A percentile compares a stretch with the other conserved stretches of the same genome.
Conservation (phyloP, 2,888 invertebrate genomes). For the Marronus borbonicus region DNA sequence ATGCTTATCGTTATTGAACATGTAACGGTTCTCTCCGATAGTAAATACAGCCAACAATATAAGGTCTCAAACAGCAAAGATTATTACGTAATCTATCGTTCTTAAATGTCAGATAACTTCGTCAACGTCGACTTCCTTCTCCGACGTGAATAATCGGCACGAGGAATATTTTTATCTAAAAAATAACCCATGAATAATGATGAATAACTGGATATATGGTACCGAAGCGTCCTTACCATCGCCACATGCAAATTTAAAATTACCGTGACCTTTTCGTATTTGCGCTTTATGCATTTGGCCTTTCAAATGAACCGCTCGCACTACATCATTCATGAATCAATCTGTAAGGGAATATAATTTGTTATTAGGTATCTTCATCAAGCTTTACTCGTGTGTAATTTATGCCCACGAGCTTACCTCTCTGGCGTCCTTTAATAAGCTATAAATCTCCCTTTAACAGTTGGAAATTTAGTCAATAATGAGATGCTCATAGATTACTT, state of each 20-base stretch:
- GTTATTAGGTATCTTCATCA: background rate
- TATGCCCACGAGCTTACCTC: too few species aligned
- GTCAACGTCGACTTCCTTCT: slow-evolving; percentile 1
- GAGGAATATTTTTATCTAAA: slow-evolving; percentile 4
- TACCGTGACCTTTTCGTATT: slow-evolving; percentile 33
- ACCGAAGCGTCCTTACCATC: background rate
- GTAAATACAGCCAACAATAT: background rate
- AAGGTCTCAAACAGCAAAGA: background rate
- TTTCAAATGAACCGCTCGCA: background rate
- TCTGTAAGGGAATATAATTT: background rate
- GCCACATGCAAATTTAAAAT: background rate
- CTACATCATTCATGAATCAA: background rate
- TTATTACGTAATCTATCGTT: background rate
- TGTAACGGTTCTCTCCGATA: background rate
- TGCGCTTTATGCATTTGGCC: slow-evolving; percentile 27
- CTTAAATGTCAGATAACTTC: slow-evolving; percentile 10
- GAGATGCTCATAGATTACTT: too few species aligned
- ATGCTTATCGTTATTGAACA: background rate
- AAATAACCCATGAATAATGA: slow-evolving; percentile 26
- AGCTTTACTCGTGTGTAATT: too few species aligned
- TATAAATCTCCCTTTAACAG: too few species aligned
- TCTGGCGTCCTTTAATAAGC: too few species aligned
- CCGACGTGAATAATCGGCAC: background rate
- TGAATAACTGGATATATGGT: slow-evolving; percentile 21
- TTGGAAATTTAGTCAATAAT: too few species aligned